Conservation (phyloP, 2,113 vertebrate genomes). For the Grallaria varia region DNA sequence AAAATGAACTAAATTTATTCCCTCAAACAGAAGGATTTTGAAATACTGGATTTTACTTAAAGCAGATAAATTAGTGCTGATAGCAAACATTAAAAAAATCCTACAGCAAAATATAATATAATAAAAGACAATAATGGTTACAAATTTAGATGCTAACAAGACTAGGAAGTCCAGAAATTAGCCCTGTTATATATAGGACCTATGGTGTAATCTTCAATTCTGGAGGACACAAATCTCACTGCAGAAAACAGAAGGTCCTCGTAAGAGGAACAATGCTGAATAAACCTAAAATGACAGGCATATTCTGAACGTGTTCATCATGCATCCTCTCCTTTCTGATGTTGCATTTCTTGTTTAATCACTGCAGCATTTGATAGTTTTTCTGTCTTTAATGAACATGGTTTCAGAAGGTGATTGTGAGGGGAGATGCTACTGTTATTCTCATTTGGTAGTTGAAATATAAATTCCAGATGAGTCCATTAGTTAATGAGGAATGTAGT, state of each 20-base stretch:
- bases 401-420: not conserved
- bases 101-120: not conserved
- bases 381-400: not conserved
- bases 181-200: not conserved
- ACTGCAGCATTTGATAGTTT: not conserved
- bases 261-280: not conserved
- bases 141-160: not conserved
- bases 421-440: not conserved
- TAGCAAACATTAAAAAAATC: not conserved
- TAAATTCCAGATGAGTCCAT: not conserved
- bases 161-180: not conserved
- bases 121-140: not conserved
- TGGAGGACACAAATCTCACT: not conserved
- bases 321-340: not conserved
- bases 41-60: not conserved
- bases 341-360: not conserved
- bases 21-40: not conserved
- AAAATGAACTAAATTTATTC: constrained; percentile 31
- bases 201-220: not conserved
- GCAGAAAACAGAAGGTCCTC: not conserved
- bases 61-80: not conserved
- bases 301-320: not conserved
- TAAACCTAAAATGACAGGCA: not conserved
- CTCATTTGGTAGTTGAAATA: not conserved
- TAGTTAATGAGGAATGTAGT: not conserved